Evolutionary conservation across 2,888 invertebrate genomes (phyloP).

Genomic region (Ophonus ardosiacus): DNA sequence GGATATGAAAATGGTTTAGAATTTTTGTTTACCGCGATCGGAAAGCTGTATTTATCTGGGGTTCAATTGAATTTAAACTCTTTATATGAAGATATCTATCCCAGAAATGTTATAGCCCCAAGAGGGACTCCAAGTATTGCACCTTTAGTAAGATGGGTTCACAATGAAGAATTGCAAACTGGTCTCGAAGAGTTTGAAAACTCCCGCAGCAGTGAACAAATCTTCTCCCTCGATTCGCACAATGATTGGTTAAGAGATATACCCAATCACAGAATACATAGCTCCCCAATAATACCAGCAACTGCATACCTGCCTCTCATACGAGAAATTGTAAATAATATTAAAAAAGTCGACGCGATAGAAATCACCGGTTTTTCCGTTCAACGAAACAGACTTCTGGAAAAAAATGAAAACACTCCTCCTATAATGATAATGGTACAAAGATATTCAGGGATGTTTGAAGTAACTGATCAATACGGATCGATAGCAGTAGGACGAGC

Average conservation of each 20-base stretch:
- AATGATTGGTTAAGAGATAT: conserved; percentile 75
- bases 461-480: conserved; percentile 77
- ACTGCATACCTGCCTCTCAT: conserved; percentile 72
- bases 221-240: conserved; percentile 75
- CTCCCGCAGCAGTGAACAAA: conserved; percentile 71
- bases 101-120: conserved; percentile 89
- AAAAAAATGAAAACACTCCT: conserved; percentile 1
- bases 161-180: conserved; percentile 86
- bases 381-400: conserved; percentile 6
- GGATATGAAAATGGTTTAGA: conserved; percentile 82
- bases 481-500: conserved; percentile 81
- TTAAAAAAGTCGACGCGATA: background rate
- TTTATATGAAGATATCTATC: conserved; percentile 79
- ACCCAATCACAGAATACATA: conserved; percentile 72
- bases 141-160: conserved; percentile 92
- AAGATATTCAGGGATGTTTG: conserved; percentile 74
- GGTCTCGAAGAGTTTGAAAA: conserved; percentile 72
- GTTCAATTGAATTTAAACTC: conserved; percentile 85
- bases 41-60: conserved; percentile 89
- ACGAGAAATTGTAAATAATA: background rate
- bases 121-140: conserved; percentile 91
- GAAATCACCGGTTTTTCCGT: background rate
- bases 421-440: conserved; percentile 74
- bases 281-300: conserved; percentile 71
- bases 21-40: conserved; percentile 80